Base-by-base conservation (phyloP, 2,113 vertebrate genomes). In the Melanerpes aurifrons region DNA sequence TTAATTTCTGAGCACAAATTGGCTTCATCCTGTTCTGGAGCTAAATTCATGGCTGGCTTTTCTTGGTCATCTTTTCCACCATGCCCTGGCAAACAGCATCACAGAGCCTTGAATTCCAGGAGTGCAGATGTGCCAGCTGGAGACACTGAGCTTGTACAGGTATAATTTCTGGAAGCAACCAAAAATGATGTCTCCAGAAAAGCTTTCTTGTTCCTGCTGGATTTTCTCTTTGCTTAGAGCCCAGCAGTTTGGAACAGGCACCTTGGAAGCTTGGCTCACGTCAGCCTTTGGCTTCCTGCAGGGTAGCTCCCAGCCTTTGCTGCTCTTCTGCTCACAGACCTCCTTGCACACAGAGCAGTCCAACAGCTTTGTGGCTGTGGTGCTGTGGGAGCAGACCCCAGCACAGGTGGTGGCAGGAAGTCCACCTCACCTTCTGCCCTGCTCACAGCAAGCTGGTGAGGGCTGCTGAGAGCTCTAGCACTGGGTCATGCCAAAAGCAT, bases 191-290 rank as follows among this genome's bases (percentile, higher is more conserved):
- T 22, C 7, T 79, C 75, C 32, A 48, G 82, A n/a, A 62, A 74
- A 89, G 16, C 21, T 17, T 70, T 11, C 7, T 28, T 20, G 12
- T 70, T 78, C 50, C 29, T 28, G 3, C 15, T 62, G 80, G 24
- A 10, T 54, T 37, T 63, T 25, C 13, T 32, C 50, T 56, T 45
- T 43, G 53, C 63, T 58, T 47, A 31, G 59, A 62, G 59, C 80
- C 28, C 32, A 12, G 50, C 0, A 0, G 13, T 25, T 31, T 8
- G 26, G 43, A n/a, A 6, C 35, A 28, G 62, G 58, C 5, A 0
- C 26, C 57, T 69, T 0, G 0, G 54, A 18, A 69, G 11, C 26
- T 57, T 66, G 57, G 48, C 56, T 32, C 14, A 3, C 29, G 15
- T 59, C 45, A 29, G 45, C 5, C 0, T 29, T 70, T 14, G 35